Percentiles rank a stretch among this genome's conserved stretches.
phyloP scores from a whole-genome alignment of 2,113 vertebrate genomes.

The Vidua chalybeata region DNA sequence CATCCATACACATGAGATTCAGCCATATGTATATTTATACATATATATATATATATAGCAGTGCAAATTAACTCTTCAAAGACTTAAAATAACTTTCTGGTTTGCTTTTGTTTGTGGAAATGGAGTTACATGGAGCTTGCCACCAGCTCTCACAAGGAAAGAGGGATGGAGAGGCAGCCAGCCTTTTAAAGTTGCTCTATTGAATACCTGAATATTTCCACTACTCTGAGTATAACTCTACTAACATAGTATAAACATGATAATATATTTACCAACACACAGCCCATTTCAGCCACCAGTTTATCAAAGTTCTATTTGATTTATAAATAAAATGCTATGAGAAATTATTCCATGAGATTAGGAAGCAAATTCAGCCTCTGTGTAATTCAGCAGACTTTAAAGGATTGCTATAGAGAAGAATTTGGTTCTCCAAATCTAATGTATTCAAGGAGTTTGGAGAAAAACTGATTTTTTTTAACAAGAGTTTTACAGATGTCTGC shows the following conservation, averaged over 20 bases:
- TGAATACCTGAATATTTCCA: background rate
- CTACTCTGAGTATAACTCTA: background rate
- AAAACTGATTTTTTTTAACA: background rate
- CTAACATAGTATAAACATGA: background rate
- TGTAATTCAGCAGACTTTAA: conserved; percentile 18
- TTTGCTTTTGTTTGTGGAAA: background rate
- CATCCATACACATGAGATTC: fast-evolving
- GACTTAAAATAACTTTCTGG: background rate
- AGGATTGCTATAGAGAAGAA: conserved; percentile 22
- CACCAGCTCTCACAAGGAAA: background rate
- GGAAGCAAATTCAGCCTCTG: background rate
- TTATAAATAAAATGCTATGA: background rate
- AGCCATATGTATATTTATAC: background rate
- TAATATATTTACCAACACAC: background rate
- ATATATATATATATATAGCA: background rate
- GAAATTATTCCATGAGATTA: background rate
- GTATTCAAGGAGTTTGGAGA: conserved; percentile 11
- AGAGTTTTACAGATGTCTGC: conserved; percentile 61
- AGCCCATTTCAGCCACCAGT: background rate
- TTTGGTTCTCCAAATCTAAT: background rate
- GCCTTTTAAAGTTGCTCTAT: background rate
- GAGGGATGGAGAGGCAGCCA: background rate
- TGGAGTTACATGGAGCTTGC: background rate
- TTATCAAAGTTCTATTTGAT: conserved; percentile 23
- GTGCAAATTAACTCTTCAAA: background rate